Evolutionary conservation across 2,797 vertebrate genomes (phyloP), one percentile per base, ranked within the genome.

Genomic region (Liasis olivaceus): DNA sequence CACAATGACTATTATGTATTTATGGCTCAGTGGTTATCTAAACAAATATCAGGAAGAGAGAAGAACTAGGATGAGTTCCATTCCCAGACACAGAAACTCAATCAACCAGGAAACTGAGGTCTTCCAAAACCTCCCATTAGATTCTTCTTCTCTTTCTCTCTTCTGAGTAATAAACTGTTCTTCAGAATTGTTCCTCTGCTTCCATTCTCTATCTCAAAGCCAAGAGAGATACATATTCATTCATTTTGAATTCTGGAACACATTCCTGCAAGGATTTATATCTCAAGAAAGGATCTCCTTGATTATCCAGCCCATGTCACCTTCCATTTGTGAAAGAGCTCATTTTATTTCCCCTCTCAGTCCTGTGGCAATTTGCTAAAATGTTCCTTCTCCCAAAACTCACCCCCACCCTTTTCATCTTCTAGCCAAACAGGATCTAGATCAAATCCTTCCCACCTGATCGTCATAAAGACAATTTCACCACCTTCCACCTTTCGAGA

Each of bases 1-100:
- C 84, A 77, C 89, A 97, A 96, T 9, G 94, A 95, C 85, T 91
- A 94, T 95, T 93, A 31, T 93, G 92, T 91, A 59, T 92, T 96
- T 93, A 94, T 95, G 96, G 96, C 96, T 97, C 96, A 97, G 96
- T 97, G 96, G 95, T 96, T 96, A 96, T 95, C 95, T 64, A 84
- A 93, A 93, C 47, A 90, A 87, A 62, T 56, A 28, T 12, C 22
- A 22, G 22, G 20, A n/a, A 62, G 36, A 36, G 36, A 89, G 51
- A 26, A 60, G 24, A 81, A 42, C 2, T 28, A 26, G 4, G 8
- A 64, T 47, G 22, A 42, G 4, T 63, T 60, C 58, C 81, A 89
- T 86, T 42, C 26, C 4, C 15, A 60, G 36, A 66, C 31, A 54
- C n/a, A 51, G 42, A 92, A 31, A 36, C 9, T 12, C 17, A 66